A percentile compares a stretch with the other conserved stretches of the same genome.
Evolutionary conservation across 2,888 invertebrate genomes (phyloP).

Genomic region (Lysandra bellargus): DNA sequence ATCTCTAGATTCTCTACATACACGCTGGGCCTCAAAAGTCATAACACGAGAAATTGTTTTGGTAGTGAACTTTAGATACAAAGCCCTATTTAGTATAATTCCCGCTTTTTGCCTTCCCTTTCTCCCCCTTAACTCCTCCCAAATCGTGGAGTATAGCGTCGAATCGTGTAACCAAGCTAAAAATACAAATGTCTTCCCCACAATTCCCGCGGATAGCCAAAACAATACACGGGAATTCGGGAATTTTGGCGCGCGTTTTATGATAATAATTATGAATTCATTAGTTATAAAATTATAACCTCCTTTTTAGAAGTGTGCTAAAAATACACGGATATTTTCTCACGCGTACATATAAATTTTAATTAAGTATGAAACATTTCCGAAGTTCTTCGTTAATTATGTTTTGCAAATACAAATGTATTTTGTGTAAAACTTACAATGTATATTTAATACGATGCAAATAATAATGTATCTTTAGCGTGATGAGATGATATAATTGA

Average conservation of each 20-base stretch:
- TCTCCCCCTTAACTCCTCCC: too few species aligned
- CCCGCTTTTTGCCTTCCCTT: too few species aligned
- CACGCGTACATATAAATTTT: neutral
- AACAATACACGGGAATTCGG: neutral
- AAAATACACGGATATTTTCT: neutral
- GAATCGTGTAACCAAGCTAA: neutral
- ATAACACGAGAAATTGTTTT: too few species aligned
- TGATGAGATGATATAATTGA: too few species aligned
- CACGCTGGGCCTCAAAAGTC: too few species aligned
- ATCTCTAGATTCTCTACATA: too few species aligned
- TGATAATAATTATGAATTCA: neutral
- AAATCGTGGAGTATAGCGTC: too few species aligned
- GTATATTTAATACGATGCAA: too few species aligned
- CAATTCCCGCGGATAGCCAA: neutral
- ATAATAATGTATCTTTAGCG: too few species aligned
- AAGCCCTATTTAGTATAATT: too few species aligned
- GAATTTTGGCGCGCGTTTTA: neutral
- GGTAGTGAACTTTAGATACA: too few species aligned
- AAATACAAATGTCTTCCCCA: constrained; percentile 20
- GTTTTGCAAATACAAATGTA: neutral
- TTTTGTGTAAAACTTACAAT: too few species aligned
- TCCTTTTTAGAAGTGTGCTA: neutral
- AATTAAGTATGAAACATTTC: neutral
- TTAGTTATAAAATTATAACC: neutral
- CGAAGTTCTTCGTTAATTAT: neutral